These are phyloP conservation scores for Psittacus erithacus DNA, from an alignment of 2,113 vertebrate species.

Conservation along the genomic window DNA sequence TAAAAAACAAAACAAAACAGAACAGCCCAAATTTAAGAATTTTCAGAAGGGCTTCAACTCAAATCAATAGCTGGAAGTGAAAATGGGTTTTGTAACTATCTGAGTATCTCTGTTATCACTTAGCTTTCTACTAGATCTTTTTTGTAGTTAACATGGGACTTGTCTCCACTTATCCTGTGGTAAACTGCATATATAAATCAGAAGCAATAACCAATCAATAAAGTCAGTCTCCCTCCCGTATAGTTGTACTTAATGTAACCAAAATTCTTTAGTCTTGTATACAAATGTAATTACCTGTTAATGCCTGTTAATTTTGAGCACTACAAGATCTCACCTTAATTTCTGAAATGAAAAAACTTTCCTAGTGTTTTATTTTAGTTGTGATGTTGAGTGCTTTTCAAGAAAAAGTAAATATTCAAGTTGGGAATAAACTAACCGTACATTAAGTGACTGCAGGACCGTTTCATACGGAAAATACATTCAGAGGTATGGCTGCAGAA, in stretches of 20 bases:
- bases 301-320: background rate
- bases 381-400: background rate
- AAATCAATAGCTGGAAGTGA: background rate
- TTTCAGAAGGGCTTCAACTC: background rate
- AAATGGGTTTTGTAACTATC: background rate
- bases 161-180: background rate
- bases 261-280: background rate
- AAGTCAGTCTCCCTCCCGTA: background rate
- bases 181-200: background rate
- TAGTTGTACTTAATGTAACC: background rate
- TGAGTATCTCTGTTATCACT: background rate
- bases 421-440: background rate
- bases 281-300: background rate
- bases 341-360: conserved; percentile 8
- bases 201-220: background rate
- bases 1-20: background rate
- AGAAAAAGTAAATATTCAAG: background rate
- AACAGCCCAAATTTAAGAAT: no score
- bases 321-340: background rate
- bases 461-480: background rate
- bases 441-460: background rate
- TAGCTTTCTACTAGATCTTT: background rate
- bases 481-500: background rate
- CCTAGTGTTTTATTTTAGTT: background rate
- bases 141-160: background rate